A percentile compares a stretch with the other conserved stretches of the same genome.
Evolutionary conservation across 2,888 invertebrate genomes (phyloP).

Genomic region (Ariolimax columbianus): DNA sequence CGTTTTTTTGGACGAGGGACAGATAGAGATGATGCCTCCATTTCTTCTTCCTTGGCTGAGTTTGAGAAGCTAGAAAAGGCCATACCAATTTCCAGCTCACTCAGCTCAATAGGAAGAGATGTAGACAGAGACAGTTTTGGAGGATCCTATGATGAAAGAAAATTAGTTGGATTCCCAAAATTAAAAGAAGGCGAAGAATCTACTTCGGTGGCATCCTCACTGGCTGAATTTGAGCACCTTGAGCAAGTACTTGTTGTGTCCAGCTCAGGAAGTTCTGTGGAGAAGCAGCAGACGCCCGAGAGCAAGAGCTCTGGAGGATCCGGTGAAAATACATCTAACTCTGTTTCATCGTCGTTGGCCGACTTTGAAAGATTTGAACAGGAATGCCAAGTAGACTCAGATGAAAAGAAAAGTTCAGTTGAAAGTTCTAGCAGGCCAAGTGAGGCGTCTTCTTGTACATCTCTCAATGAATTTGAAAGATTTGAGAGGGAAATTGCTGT

Average conservation of each 20-base stretch:
- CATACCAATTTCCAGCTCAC: slow-evolving; percentile 79
- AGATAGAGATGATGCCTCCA: slow-evolving; percentile 94
- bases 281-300: slow-evolving; percentile 79
- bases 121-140: slow-evolving; percentile 65
- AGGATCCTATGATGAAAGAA: slow-evolving; percentile 70
- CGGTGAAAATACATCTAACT: slow-evolving; percentile 49
- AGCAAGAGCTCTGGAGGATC: slow-evolving; percentile 67
- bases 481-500: slow-evolving; percentile 73
- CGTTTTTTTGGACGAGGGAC: slow-evolving; percentile 87
- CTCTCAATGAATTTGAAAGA: slow-evolving; percentile 76
- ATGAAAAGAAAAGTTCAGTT: slow-evolving; percentile 77
- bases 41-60: slow-evolving; percentile 92
- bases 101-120: slow-evolving; percentile 85
- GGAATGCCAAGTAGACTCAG: slow-evolving; percentile 80
- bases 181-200: slow-evolving; percentile 83
- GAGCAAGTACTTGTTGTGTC: slow-evolving; percentile 86
- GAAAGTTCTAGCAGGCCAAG: slow-evolving; percentile 68
- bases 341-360: slow-evolving; percentile 84
- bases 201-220: slow-evolving; percentile 89
- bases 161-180: slow-evolving; percentile 45
- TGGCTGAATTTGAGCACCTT: slow-evolving; percentile 95
- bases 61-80: slow-evolving; percentile 94
- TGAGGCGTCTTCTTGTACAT: slow-evolving; percentile 74
- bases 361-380: slow-evolving; percentile 95
- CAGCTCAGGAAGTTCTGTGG: slow-evolving; percentile 65